These are phyloP conservation scores for Poeciliopsis presidionis DNA, from an alignment of 2,797 vertebrate species.

Conservation along the genomic window DNA sequence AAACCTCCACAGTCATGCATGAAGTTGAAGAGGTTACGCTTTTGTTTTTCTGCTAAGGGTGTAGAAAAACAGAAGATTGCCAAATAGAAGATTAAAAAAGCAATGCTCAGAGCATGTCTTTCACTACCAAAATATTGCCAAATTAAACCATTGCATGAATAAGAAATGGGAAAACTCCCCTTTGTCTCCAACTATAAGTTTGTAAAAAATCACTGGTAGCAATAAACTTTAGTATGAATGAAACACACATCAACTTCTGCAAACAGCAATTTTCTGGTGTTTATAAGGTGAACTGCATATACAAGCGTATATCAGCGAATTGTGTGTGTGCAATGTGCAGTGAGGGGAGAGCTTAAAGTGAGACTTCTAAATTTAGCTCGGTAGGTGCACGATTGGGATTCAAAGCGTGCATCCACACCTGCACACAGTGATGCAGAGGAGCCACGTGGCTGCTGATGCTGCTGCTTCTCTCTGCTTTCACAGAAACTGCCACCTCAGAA, in stretches of 20 bases:
- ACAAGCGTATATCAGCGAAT: neutral
- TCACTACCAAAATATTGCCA: constrained; percentile 4
- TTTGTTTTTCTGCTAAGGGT: neutral
- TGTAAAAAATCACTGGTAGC: neutral
- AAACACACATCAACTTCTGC: neutral
- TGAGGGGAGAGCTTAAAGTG: constrained; percentile 19
- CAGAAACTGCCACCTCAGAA: constrained; percentile 77
- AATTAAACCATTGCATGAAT: constrained; percentile 9
- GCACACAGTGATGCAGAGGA: constrained; percentile 67
- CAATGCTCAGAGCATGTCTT: constrained; percentile 20
- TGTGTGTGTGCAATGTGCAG: constrained; percentile 12
- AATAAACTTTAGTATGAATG: neutral
- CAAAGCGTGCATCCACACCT: constrained; percentile 65
- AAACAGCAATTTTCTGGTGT: neutral
- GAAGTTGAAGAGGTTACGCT: neutral
- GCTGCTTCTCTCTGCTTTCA: constrained; percentile 53
- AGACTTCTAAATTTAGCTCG: constrained; percentile 68
- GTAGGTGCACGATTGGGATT: constrained; percentile 42
- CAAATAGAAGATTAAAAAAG: neutral
- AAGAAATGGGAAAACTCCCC: neutral
- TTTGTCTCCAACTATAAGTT: neutral
- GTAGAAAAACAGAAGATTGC: neutral
- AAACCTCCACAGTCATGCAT: neutral
- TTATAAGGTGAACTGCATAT: neutral
- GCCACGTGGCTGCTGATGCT: constrained; percentile 71